These are phyloP conservation scores for Rhyacophila brunnea DNA, from an alignment of 1,140 invertebrate species.

Conservation along the genomic window DNA sequence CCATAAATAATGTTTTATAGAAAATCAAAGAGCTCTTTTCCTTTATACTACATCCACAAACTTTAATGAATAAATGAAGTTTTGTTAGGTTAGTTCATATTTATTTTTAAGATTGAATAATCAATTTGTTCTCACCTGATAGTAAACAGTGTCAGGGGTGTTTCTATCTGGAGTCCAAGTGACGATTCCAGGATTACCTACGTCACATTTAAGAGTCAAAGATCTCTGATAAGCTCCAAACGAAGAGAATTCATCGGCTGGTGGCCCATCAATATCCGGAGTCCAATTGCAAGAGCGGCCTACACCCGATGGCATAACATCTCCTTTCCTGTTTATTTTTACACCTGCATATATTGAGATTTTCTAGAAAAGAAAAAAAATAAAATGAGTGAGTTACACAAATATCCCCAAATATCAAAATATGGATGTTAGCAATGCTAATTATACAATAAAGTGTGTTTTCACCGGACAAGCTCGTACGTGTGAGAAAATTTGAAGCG, in stretches of 20 bases:
- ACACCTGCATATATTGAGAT: conserved; percentile 77
- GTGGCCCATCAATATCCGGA: conserved; percentile 67
- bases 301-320: conserved; percentile 66
- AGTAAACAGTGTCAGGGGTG: conserved; percentile 90
- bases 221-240: conserved; percentile 88
- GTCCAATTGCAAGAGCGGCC: conserved; percentile 86
- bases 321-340: conserved; percentile 62
- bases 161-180: conserved; percentile 84
- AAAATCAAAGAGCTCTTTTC: no score
- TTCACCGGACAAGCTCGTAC: no score
- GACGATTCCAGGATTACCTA: conserved; percentile 80
- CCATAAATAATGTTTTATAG: no score
- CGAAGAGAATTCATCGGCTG: conserved; percentile 76
- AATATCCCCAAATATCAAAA: no score
- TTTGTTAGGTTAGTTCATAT: no score
- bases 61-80: no score
- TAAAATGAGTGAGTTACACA: no score
- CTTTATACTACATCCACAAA: no score
- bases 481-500: no score
- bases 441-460: no score
- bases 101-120: no score
- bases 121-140: conserved; percentile 66
- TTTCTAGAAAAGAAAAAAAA: conserved; percentile 56
- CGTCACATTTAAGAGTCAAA: conserved; percentile 77
- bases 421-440: no score